Base-by-base conservation (phyloP, 2,113 vertebrate species). In the Vidua chalybeata region DNA sequence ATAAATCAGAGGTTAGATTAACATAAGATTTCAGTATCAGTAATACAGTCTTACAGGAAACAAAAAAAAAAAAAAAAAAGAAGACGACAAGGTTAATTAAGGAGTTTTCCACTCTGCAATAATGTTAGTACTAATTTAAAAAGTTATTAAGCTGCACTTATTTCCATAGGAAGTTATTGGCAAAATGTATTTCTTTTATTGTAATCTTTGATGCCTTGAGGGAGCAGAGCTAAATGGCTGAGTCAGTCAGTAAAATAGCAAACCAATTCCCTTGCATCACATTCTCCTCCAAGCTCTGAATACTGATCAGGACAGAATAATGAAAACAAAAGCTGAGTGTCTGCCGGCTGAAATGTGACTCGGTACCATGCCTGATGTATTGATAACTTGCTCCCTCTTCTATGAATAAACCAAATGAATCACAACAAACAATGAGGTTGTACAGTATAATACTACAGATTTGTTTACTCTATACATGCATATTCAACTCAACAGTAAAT, bases 241-340 rank as follows among this genome's bases (percentile, higher is more conserved):
- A 96, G 82, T 97, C 93, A 95, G 89, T 94, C 64, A 82, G 73
- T 94, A 97, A 96, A 95, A 96, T 66, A 94, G 88, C 46, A 97
- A 92, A 89, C 54, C 93, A 95, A 94, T 96, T 97, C 78, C 63
- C 49, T 75, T 56, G 62, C 63, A 94, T 43, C 91, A 81, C 51
- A 18, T 88, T 91, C 78, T 74, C 28, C 55, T 91, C 82, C 56
- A 64, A 84, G 63, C 37, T 72, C 22, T 88, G 95, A 95, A 97
- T 96, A 80, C 43, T 94, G 78, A 97, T 94, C 68, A 94, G 68
- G 31, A 83, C 39, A 51, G 45, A 94, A 76, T 56, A 92, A 2
- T 91, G 92, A 86, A 97, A 97, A 79, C 83, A 97, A 94, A 93
- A 96, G 55, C 74, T 86, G 89, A 74, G 37, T 87, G 55, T 87